Conservation (phyloP, 2,113 vertebrate genomes). For the Malurus elegans region DNA sequence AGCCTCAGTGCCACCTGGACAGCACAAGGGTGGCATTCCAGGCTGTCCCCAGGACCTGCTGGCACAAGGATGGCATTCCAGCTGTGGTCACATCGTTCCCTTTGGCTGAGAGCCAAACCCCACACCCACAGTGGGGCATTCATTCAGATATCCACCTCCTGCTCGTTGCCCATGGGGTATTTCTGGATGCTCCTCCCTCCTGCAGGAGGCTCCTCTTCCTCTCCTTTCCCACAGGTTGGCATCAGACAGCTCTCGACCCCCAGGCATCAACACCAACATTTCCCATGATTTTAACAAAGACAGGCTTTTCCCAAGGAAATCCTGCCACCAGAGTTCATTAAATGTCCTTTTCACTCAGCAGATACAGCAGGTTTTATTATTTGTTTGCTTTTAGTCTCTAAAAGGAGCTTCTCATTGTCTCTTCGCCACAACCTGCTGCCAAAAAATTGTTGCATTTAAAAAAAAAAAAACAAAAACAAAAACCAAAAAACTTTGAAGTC, state of each 20-base stretch:
- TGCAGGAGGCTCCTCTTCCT: not conserved
- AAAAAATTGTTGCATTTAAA: not conserved
- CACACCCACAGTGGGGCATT: not conserved
- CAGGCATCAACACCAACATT: not conserved
- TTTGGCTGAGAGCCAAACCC: not conserved
- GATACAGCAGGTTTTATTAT: not conserved
- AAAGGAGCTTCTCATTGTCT: not conserved
- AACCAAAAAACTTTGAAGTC: not conserved
- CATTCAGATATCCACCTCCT: not conserved
- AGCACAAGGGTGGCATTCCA: not conserved
- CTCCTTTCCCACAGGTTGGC: not conserved
- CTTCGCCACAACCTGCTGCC: not conserved
- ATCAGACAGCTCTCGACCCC: accelerated
- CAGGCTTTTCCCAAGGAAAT: not conserved
- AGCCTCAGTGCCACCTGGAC: not conserved
- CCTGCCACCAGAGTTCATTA: not conserved
- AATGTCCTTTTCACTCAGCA: not conserved
- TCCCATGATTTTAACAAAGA: not conserved
- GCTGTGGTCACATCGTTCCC: accelerated
- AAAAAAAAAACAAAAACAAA: not conserved
- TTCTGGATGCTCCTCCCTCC: not conserved
- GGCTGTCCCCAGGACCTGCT: not conserved
- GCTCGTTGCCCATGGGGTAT: not conserved
- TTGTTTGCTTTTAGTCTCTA: not conserved
- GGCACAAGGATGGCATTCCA: accelerated